Evolutionary conservation across 1,140 invertebrate species (phyloP), one percentile per base, ranked within the genome.

Genomic region (Eurosta solidaginis): DNA sequence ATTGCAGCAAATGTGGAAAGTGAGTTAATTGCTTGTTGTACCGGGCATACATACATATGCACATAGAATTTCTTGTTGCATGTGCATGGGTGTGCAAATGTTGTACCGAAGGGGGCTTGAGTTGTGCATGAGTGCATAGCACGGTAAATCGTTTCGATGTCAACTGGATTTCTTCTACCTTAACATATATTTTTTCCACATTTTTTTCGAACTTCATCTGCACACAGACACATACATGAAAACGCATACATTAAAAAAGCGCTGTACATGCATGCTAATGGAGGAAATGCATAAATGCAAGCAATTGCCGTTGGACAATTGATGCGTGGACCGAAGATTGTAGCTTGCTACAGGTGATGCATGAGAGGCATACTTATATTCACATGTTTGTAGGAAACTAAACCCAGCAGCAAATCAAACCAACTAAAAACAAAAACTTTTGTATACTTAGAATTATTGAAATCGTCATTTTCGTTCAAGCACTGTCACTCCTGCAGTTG

Each of bases 251-350:
- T n/a, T 25, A 22, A 52, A 52, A 52, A 22, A 22, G n/a, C n/a
- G n/a, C n/a, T 17, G 59, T 14, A 74, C 22, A 74, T 45, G 42
- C 4, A 12, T 45, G 42, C 45, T 74, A 47, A 74, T 74, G 73
- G 73, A 47, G 20, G 45, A 74, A 74, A 20, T 47, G 73, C 10
- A 74, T 74, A 74, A 74, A 74, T 33, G 42, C 42, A 74, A 74
- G 40, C 40, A n/a, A n/a, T n/a, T n/a, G 42, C 42, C 59, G n/a
- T 6, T 49, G 73, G 25, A 75, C 73, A 74, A 74, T 27, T 22
- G 42, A 10, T 22, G 22, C 22, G 7, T 27, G 14, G 2, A 36
- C 9, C 44, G 17, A 17, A 27, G 42, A 74, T n/a, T 20, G 22
- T 3, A 22, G 3, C 29, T 7, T 36, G 54, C 33, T 25, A 17